Evolutionary conservation across 2,113 vertebrate species (phyloP).

Genomic region (Perccottus glenii): DNA sequence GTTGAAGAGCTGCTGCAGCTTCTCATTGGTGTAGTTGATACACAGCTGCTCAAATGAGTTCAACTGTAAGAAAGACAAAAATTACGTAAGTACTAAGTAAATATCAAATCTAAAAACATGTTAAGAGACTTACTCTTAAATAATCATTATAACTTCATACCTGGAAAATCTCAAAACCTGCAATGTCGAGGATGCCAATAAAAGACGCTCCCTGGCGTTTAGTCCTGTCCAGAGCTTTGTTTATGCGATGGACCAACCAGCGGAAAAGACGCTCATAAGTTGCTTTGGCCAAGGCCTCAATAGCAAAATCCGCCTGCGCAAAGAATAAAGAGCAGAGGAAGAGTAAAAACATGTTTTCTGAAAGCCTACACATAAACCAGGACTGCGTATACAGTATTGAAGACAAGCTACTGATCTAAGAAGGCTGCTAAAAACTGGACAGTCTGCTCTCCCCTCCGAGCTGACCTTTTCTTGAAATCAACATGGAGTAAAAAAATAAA

Average conservation of each 20-base stretch:
- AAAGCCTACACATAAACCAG: too few species aligned
- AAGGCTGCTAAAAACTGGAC: too few species aligned
- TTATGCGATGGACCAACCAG: constrained; percentile 98
- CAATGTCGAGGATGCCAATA: constrained; percentile 97
- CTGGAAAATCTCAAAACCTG: constrained; percentile 98
- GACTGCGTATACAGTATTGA: too few species aligned
- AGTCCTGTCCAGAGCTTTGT: constrained; percentile 96
- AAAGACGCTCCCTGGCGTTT: constrained; percentile 97
- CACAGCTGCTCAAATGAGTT: constrained; percentile 97
- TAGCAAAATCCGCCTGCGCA: constrained; percentile 93
- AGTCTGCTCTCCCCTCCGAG: too few species aligned
- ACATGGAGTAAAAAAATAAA: too few species aligned
- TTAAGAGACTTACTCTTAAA: neutral
- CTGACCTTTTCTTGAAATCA: too few species aligned
- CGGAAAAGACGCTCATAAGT: constrained; percentile 98
- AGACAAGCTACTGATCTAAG: too few species aligned
- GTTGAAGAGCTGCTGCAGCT: constrained; percentile 96
- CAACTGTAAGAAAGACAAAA: constrained; percentile 73
- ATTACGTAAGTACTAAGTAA: neutral
- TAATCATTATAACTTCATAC: constrained; percentile 62
- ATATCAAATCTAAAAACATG: constrained; percentile 1
- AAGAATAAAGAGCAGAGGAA: neutral
- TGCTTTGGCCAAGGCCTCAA: constrained; percentile 95
- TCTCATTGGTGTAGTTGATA: constrained; percentile 97
- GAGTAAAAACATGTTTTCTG: neutral